Percentiles rank a stretch among this genome's conserved stretches.
phyloP scores from a whole-genome alignment of 2,113 vertebrate species.

The Neodontobutis hainanensis region DNA sequence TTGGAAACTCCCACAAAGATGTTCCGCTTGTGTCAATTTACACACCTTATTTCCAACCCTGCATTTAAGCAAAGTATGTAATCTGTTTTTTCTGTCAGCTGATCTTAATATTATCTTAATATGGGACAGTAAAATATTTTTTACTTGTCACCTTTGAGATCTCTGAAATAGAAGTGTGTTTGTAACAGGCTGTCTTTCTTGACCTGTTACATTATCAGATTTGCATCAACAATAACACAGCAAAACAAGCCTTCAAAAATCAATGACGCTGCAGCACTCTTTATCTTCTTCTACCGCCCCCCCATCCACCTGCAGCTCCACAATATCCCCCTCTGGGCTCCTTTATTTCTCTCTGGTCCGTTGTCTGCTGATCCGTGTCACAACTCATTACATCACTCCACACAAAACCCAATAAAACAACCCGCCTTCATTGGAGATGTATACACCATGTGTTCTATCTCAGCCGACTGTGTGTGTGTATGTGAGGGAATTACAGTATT shows the following conservation, averaged over 20 bases:
- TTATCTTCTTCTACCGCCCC: constrained; percentile 12
- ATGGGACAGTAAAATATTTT: background rate
- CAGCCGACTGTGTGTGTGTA: background rate
- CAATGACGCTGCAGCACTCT: constrained; percentile 64
- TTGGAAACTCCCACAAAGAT: constrained; percentile 10
- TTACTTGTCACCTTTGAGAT: constrained; percentile 34
- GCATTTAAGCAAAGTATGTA: no score
- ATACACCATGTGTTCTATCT: constrained; percentile 9
- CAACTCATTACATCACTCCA: constrained; percentile 25
- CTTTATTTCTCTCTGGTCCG: constrained; percentile 8
- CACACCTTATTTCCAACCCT: constrained; percentile 1
- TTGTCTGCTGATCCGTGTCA: constrained; percentile 41
- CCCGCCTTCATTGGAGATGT: background rate
- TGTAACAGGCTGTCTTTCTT: constrained; percentile 13
- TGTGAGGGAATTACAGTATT: constrained; percentile 6
- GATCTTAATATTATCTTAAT: no score
- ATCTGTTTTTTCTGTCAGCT: no score
- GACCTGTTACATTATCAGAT: constrained; percentile 20
- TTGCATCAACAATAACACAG: constrained; percentile 53
- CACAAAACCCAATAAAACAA: constrained; percentile 26
- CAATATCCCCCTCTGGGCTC: background rate
- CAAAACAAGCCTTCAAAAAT: constrained; percentile 55
- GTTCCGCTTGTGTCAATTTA: constrained; percentile 25
- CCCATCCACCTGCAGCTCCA: background rate
- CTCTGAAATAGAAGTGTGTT: constrained; percentile 10